These are phyloP conservation scores for Drosophila phalerata DNA, from an alignment of 2,888 invertebrate species.

Conservation along the genomic window DNA sequence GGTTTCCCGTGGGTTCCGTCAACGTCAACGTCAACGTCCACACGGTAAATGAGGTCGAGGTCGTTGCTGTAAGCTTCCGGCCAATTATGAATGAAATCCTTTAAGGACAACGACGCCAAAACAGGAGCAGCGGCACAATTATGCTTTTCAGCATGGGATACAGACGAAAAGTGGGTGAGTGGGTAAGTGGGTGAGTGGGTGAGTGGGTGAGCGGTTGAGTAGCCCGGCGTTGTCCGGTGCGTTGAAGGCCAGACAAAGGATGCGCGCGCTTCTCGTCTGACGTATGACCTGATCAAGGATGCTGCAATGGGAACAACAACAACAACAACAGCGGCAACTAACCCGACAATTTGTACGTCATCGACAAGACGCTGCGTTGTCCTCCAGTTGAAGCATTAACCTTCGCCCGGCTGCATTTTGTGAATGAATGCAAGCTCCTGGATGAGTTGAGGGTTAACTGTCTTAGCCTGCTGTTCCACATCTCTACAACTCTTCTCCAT, in stretches of 20 bases:
- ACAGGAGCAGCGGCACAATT: conserved; percentile 32
- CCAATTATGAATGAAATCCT: conserved; percentile 78
- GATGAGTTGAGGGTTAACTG: conserved; percentile 6
- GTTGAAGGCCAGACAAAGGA: conserved; percentile 34
- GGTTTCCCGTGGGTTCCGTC: conserved; percentile 57
- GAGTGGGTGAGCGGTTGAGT: not conserved
- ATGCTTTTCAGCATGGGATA: conserved; percentile 7
- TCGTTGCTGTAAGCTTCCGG: conserved; percentile 52
- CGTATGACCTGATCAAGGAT: conserved; percentile 70
- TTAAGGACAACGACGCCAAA: conserved; percentile 30
- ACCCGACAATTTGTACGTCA: conserved; percentile 57
- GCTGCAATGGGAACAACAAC: conserved; percentile 18
- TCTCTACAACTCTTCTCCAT: not conserved
- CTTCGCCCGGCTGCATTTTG: conserved; percentile 52
- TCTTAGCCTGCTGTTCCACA: not conserved
- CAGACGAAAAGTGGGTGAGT: not conserved
- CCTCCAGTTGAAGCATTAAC: conserved; percentile 72
- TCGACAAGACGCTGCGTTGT: conserved; percentile 49
- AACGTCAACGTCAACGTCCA: conserved; percentile 2
- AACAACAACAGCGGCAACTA: conserved; percentile 14
- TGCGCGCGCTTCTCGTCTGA: conserved; percentile 46
- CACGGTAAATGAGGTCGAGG: conserved; percentile 64
- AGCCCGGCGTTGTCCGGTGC: conserved; percentile 30
- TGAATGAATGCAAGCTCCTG: conserved; percentile 11
- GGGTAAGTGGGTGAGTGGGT: not conserved